phyloP scores from a whole-genome alignment of 2,888 invertebrate genomes.

The Drosophila trichaetosa region DNA sequence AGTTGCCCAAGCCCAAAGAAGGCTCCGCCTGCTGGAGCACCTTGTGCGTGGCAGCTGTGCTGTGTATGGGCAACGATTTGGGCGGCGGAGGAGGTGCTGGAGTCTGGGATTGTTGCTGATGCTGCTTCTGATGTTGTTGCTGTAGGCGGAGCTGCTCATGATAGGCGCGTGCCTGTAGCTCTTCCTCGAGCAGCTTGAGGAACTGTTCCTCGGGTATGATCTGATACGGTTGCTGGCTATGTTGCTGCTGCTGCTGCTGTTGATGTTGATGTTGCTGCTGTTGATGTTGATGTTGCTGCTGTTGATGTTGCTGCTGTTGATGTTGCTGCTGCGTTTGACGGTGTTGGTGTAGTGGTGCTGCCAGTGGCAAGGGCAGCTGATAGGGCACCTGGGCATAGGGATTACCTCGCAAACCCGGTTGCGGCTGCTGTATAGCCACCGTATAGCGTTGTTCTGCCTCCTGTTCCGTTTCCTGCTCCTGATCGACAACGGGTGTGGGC shows the following conservation, averaged over 20 bases:
- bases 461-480: slow-evolving; percentile 61
- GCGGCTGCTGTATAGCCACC: slow-evolving; percentile 76
- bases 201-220: slow-evolving; percentile 84
- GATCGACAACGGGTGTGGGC: slow-evolving; percentile 67
- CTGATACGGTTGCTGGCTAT: slow-evolving; percentile 72
- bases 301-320: slow-evolving; percentile 50
- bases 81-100: slow-evolving; percentile 36
- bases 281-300: slow-evolving; percentile 36
- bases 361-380: slow-evolving; percentile 63
- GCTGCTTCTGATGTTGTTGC: slow-evolving; percentile 60
- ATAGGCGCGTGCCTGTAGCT: slow-evolving; percentile 81
- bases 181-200: slow-evolving; percentile 82
- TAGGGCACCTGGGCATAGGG: slow-evolving; percentile 58
- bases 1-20: slow-evolving; percentile 71
- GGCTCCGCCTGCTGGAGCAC: slow-evolving; percentile 72
- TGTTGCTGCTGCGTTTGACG: slow-evolving; percentile 52
- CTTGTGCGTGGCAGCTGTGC: slow-evolving; percentile 70
- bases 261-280: slow-evolving; percentile 46
- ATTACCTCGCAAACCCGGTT: slow-evolving; percentile 50
- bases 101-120: slow-evolving; percentile 15
- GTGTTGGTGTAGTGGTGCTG: slow-evolving; percentile 65
- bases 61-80: slow-evolving; percentile 53
- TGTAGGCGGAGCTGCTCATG: slow-evolving; percentile 77
- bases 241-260: slow-evolving; percentile 51
- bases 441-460: slow-evolving; percentile 81